phyloP scores from a whole-genome alignment of 2,113 vertebrate genomes.

The Gymnobelideus leadbeateri region DNA sequence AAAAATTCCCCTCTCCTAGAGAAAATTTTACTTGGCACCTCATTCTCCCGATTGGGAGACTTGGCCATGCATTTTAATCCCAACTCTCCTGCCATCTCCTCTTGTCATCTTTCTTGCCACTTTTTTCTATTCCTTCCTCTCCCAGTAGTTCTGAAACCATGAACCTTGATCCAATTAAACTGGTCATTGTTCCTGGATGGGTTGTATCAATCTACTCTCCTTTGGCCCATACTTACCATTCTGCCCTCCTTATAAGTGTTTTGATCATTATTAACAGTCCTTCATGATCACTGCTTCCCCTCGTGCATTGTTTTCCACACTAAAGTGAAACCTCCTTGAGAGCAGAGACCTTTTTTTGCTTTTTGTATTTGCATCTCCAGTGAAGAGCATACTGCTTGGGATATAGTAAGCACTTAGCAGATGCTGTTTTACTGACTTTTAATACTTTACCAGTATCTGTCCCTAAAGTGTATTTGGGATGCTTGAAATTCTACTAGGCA shows the following conservation, averaged over 20 bases:
- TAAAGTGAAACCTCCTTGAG: not conserved
- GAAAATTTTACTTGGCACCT: not conserved
- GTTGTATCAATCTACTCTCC: not conserved
- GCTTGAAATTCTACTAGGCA: not conserved
- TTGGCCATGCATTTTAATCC: not conserved
- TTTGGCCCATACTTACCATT: not conserved
- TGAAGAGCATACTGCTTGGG: not conserved
- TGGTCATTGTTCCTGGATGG: not conserved
- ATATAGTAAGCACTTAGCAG: not conserved
- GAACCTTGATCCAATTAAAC: not conserved
- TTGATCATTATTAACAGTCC: not conserved
- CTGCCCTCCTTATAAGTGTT: not conserved
- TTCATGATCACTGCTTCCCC: not conserved
- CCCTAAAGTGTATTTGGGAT: not conserved
- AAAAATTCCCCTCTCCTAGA: not conserved
- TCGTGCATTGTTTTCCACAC: not conserved
- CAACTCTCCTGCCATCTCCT: not conserved
- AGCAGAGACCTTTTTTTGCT: not conserved
- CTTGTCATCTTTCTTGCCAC: not conserved
- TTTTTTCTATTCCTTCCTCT: not conserved
- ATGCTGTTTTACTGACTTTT: not conserved
- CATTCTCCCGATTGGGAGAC: not conserved
- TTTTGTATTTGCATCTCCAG: not conserved
- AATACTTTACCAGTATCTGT: not conserved
- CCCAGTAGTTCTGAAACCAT: not conserved